Conservation (phyloP, 2,888 invertebrate species). For the Penaeus monodon region DNA sequence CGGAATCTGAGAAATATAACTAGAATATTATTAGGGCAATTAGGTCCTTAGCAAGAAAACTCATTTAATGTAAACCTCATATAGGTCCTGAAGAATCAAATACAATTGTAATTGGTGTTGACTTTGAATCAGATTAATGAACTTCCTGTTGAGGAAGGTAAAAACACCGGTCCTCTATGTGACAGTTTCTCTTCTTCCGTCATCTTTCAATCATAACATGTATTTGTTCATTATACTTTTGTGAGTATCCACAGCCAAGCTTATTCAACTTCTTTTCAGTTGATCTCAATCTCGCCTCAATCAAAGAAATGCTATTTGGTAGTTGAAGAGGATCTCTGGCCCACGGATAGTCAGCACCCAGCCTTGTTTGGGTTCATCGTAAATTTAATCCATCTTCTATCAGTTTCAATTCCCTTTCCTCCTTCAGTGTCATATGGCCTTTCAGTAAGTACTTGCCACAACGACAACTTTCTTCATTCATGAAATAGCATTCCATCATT, state of each 20-base stretch:
- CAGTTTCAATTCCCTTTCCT: neutral
- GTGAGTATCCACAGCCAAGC: neutral
- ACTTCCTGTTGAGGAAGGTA: no score
- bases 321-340: conserved; percentile 1
- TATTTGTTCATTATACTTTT: no score
- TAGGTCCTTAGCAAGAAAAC: no score
- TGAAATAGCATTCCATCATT: neutral
- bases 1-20: no score
- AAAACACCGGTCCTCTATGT: conserved; percentile 4
- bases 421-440: conserved; percentile 12
- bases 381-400: conserved; percentile 11
- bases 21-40: no score
- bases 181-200: neutral
- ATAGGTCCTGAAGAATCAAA: neutral
- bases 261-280: conserved; percentile 11
- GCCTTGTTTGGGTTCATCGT: neutral
- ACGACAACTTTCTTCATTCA: conserved; percentile 3
- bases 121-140: no score
- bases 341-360: conserved; percentile 17
- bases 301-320: conserved; percentile 2
- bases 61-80: conserved; percentile 18
- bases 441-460: conserved; percentile 2
- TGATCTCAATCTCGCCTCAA: conserved; percentile 1
- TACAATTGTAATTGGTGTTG: conserved; percentile 19
- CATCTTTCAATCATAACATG: no score